Conservation (phyloP, 2,113 vertebrate species). For the Myanophis thanlyinensis region DNA sequence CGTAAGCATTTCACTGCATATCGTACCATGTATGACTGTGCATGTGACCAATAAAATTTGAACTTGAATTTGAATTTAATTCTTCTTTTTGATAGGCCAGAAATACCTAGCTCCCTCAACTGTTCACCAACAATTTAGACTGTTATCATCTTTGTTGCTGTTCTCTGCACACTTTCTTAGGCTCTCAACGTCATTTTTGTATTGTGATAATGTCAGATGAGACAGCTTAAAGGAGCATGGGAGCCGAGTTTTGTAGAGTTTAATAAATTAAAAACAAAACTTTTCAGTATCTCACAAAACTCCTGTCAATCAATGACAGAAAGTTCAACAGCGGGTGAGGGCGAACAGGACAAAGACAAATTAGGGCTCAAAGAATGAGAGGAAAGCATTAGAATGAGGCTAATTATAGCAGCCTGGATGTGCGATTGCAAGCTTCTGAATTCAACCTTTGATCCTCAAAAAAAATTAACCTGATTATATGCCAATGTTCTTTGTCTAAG, state of each 20-base stretch:
- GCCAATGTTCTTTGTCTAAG: not conserved
- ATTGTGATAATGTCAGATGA: not conserved
- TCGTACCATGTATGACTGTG: too few relatives aligned
- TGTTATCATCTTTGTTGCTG: not conserved
- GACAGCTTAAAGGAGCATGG: not conserved
- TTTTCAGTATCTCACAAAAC: not conserved
- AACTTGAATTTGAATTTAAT: too few relatives aligned
- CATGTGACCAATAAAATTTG: too few relatives aligned
- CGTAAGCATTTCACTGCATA: too few relatives aligned
- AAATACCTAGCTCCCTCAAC: too few relatives aligned
- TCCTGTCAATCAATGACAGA: not conserved
- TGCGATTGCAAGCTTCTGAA: not conserved
- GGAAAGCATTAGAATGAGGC: not conserved
- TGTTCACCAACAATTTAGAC: not conserved
- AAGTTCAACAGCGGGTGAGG: not conserved
- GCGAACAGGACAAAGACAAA: not conserved
- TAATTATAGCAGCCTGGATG: not conserved
- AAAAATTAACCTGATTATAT: not conserved
- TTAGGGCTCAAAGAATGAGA: not conserved
- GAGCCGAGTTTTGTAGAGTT: not conserved
- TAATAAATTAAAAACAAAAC: not conserved
- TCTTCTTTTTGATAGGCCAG: not conserved
- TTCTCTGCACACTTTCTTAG: not conserved
- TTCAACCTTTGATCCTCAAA: not conserved
- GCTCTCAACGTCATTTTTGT: not conserved